Conservation (phyloP, 2,113 vertebrate genomes). For the Cryptoleucopteryx plumbea region DNA sequence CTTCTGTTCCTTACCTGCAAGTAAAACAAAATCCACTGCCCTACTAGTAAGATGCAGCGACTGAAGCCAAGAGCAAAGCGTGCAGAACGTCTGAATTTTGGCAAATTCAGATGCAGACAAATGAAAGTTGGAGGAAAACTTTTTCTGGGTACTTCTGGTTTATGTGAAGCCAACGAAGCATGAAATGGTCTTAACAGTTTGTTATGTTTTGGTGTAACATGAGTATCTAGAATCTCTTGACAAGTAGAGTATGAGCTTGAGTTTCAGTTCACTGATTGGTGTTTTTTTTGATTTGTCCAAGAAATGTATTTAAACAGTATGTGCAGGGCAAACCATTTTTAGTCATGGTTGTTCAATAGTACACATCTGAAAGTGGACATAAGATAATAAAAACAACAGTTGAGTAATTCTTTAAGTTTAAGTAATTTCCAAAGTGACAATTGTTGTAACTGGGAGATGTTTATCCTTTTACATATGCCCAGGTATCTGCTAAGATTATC, state of each 20-base stretch:
- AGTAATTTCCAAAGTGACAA: neutral
- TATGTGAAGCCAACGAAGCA: constrained; percentile 51
- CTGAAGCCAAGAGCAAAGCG: neutral
- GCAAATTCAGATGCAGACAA: constrained; percentile 11
- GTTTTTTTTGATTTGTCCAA: constrained; percentile 7
- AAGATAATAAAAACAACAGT: neutral
- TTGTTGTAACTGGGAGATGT: neutral
- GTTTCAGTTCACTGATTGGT: constrained; percentile 44
- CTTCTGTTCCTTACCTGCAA: neutral
- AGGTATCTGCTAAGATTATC: neutral
- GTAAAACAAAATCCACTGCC: neutral
- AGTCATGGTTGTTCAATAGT: neutral
- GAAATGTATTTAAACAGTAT: constrained; percentile 49
- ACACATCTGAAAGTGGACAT: constrained; percentile 1
- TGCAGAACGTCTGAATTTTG: neutral
- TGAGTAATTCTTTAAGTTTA: neutral
- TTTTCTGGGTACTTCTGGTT: constrained; percentile 50
- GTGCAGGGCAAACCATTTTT: neutral
- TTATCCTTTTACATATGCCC: neutral
- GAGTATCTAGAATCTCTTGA: constrained; percentile 43
- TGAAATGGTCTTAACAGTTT: constrained; percentile 56
- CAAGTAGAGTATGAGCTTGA: constrained; percentile 14
- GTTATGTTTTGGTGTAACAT: constrained; percentile 21
- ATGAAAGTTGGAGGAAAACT: neutral
- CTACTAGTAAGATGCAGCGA: neutral